Base-by-base conservation (phyloP, 2,113 vertebrate species). In the Pollachius pollachius region DNA sequence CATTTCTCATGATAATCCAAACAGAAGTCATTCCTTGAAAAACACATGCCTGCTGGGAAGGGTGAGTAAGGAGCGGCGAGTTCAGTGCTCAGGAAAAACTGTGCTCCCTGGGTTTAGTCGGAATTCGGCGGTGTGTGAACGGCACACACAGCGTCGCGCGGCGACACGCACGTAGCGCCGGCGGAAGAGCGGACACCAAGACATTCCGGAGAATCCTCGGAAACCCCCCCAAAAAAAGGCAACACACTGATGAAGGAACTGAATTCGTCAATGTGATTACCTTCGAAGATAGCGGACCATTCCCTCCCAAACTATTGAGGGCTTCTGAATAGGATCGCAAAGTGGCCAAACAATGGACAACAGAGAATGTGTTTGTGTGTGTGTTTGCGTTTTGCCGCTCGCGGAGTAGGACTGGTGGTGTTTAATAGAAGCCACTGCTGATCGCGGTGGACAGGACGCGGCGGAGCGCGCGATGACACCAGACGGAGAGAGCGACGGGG, bases 61-160 rank as follows among this genome's bases (percentile, higher is more conserved):
- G 73, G 66, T 84, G 79, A 73, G 78, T 23, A 27, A 64, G 66
- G 72, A 76, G 80, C 77, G 74, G 68, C 77, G 85, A 52, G 64
- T 86, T 79, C 75, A 71, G 69, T 77, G 76, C 77, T 67, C 77
- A 79, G 75, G 64, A 77, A 54, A 74, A 58, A 21, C 5, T 15
- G 69, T 77, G 72, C 65, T 85, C 76, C 76, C 52, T 81, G 73
- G 66, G 79, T 74, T 54, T 74, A 74, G 68, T 69, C 69, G 67
- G 70, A 85, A 85, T 70, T 81, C 72, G 75, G 74, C 81, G 78
- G 76, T 89, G 86, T 88, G 84, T 82, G 75, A 87, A 73, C 82
- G 61, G 21, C 21, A 23, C 21, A 23, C 41, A 48, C 37, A 48
- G 41, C 41, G 41, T 9, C 6, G 41, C 41, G 76, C 21, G 82